A percentile compares a stretch with the other conserved stretches of the same genome.
Evolutionary conservation across 2,797 vertebrate species (phyloP).

Genomic region (Mus spretus): DNA sequence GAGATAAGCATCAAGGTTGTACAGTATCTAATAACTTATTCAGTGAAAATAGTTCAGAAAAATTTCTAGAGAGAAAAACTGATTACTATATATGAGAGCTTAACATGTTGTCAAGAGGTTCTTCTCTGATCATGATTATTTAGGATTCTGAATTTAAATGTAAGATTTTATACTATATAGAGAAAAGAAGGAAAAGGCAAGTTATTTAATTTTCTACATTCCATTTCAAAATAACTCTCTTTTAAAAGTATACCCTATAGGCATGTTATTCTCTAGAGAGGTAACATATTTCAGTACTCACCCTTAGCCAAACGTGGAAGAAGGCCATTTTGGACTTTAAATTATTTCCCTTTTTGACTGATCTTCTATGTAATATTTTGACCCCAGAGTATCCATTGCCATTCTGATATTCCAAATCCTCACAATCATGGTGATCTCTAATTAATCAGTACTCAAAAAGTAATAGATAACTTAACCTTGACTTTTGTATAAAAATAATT

Average conservation of each 20-base stretch:
- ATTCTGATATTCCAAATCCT: neutral
- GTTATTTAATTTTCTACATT: constrained; percentile 36
- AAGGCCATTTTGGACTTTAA: neutral
- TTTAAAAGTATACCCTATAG: neutral
- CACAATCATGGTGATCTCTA: neutral
- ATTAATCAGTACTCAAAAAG: neutral
- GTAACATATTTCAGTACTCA: neutral
- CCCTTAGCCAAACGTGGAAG: constrained; percentile 10
- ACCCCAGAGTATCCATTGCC: neutral
- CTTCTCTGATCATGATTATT: neutral
- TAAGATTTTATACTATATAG: constrained; percentile 64
- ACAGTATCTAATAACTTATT: neutral
- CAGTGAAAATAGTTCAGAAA: neutral
- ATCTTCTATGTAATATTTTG: neutral
- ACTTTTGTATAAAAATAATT: neutral
- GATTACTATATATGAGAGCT: neutral
- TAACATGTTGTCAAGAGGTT: neutral
- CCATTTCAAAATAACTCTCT: neutral
- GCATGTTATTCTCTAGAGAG: neutral
- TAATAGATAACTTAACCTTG: constrained; percentile 3
- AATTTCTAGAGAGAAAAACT: neutral
- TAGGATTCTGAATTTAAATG: neutral
- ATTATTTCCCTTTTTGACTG: neutral
- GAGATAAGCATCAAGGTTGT: neutral
- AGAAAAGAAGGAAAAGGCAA: neutral